Evolutionary conservation across 1,140 invertebrate species (phyloP).

Genomic region (Caenorhabditis inopinata): DNA sequence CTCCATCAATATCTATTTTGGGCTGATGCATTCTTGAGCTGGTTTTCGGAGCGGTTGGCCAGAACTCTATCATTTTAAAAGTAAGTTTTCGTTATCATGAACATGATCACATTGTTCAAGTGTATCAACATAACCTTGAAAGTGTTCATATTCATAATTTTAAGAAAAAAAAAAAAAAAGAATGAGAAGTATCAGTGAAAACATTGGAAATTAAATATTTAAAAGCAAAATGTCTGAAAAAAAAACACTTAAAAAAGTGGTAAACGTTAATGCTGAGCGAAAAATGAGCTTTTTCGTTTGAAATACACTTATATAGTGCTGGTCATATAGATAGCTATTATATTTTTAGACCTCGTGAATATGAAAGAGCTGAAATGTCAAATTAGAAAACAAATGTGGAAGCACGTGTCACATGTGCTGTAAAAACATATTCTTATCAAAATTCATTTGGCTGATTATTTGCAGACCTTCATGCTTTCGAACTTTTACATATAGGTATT

Average conservation of each 20-base stretch:
- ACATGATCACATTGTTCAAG: no score
- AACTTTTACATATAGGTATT: neutral
- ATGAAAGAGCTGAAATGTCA: neutral
- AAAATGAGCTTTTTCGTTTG: no score
- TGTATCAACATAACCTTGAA: no score
- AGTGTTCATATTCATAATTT: no score
- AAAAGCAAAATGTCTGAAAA: neutral
- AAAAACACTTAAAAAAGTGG: neutral
- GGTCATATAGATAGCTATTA: neutral
- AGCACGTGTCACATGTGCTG: neutral
- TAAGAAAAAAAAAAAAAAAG: no score
- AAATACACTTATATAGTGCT: neutral
- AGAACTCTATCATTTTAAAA: neutral
- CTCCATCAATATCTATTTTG: neutral
- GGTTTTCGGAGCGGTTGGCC: neutral
- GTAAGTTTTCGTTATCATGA: no score
- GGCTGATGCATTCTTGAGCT: neutral
- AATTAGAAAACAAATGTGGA: neutral
- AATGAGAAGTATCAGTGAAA: no score
- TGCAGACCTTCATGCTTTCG: neutral
- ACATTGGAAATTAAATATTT: no score
- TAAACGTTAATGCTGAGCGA: no score
- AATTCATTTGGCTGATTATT: neutral
- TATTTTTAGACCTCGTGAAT: no score
- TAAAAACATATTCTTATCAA: conserved; percentile 5